phyloP scores from a whole-genome alignment of 2,888 invertebrate genomes.

The Andrena flavipes region DNA sequence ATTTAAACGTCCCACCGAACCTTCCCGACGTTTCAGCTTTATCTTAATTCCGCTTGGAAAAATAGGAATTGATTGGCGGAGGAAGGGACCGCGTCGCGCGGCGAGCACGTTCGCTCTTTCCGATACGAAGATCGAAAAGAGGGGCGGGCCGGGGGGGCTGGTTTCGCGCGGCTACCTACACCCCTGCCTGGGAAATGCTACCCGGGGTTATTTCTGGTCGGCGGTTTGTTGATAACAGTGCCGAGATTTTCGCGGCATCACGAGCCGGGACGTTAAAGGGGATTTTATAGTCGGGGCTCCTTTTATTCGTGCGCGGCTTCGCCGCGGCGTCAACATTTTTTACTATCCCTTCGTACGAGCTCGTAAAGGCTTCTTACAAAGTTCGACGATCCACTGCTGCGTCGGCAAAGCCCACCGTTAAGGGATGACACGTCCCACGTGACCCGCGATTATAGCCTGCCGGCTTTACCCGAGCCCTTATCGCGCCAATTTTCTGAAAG shows the following conservation, averaged over 20 bases:
- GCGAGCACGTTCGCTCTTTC: background rate
- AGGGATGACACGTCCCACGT: constrained; percentile 17
- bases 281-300: constrained; percentile 43
- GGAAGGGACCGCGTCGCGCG: background rate
- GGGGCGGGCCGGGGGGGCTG: background rate
- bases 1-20: constrained; percentile 16
- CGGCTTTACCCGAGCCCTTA: constrained; percentile 12
- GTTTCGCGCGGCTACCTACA: background rate
- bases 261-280: constrained; percentile 33
- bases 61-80: constrained; percentile 4
- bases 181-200: background rate
- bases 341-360: constrained; percentile 40
- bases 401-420: constrained; percentile 23
- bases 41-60: constrained; percentile 34
- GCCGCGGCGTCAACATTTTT: constrained; percentile 41
- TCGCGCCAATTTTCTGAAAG: background rate
- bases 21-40: constrained; percentile 13
- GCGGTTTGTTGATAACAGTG: constrained; percentile 13
- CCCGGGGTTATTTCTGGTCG: background rate
- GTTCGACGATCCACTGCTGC: background rate
- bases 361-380: constrained; percentile 48
- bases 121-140: background rate
- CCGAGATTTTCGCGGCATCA: constrained; percentile 13
- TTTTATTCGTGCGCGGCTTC: constrained; percentile 31
- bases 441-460: background rate